These are phyloP conservation scores for Hemicentrotus pulcherrimus DNA, from an alignment of 35 echinoderm and acorn worm genomes.

Conservation along the genomic window DNA sequence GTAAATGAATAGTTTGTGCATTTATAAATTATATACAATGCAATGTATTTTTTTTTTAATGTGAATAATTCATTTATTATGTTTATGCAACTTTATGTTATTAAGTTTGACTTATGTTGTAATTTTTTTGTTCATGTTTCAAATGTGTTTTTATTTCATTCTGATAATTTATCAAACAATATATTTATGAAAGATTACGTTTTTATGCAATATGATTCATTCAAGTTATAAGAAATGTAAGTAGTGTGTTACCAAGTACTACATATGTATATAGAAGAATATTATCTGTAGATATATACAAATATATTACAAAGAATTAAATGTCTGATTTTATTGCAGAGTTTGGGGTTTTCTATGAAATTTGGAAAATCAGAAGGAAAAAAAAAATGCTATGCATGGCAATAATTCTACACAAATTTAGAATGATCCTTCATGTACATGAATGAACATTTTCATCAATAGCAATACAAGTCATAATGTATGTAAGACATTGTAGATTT, in stretches of 20 bases:
- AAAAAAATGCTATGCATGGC: slow-evolving; percentile 56
- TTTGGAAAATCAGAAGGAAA: background rate
- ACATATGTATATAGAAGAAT: slow-evolving; percentile 16
- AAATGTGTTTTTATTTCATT: slow-evolving; percentile 29
- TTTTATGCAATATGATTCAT: slow-evolving; percentile 48
- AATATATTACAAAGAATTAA: background rate
- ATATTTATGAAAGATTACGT: slow-evolving; percentile 27
- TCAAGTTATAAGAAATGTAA: background rate
- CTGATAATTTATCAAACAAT: background rate
- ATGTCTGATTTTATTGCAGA: slow-evolving; percentile 28
- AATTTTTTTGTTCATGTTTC: background rate
- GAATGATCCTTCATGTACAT: slow-evolving; percentile 8
- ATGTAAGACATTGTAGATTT: slow-evolving; percentile 6
- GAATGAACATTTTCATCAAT: slow-evolving; percentile 29
- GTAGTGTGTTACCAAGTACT: background rate
- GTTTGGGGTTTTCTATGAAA: slow-evolving; percentile 41
- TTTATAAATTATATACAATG: background rate
- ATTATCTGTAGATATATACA: slow-evolving; percentile 26
- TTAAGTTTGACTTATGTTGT: background rate
- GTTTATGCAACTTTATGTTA: slow-evolving; percentile 25
- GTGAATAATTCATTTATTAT: background rate
- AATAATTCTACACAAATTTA: slow-evolving; percentile 37
- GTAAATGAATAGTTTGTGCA: background rate
- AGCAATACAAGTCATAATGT: slow-evolving; percentile 27
- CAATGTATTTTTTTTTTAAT: background rate